phyloP scores from a whole-genome alignment of 2,888 invertebrate genomes.

The Hydrotaea cyrtoneurina region DNA sequence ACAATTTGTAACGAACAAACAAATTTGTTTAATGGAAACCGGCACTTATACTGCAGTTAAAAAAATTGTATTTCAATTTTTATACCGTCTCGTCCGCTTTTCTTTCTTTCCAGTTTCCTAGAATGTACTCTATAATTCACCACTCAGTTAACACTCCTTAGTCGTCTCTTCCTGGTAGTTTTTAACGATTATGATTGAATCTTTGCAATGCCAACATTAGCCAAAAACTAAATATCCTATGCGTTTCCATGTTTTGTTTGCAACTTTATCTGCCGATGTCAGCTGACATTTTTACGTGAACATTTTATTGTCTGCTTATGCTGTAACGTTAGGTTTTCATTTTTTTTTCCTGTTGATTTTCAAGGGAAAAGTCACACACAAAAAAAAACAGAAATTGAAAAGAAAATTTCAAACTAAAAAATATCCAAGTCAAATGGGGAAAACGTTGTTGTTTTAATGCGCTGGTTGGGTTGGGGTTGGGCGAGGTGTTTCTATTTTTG shows the following conservation, averaged over 20 bases:
- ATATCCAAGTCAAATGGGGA: constrained; percentile 25
- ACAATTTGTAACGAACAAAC: too few species aligned
- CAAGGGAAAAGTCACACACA: constrained; percentile 22
- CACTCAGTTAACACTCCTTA: too few species aligned
- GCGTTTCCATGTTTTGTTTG: background rate
- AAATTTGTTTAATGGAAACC: too few species aligned
- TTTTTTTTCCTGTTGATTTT: background rate
- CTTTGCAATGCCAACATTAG: background rate
- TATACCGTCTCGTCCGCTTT: too few species aligned
- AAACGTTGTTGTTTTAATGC: constrained; percentile 29
- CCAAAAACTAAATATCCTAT: constrained; percentile 12
- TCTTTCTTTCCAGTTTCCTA: too few species aligned
- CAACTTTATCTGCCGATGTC: constrained; percentile 62
- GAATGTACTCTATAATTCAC: too few species aligned
- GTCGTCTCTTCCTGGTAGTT: background rate
- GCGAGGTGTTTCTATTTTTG: background rate
- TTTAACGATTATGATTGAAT: constrained; percentile 3
- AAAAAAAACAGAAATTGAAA: background rate
- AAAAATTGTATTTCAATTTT: too few species aligned
- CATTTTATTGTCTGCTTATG: constrained; percentile 38
- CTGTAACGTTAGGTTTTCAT: background rate
- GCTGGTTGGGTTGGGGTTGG: background rate
- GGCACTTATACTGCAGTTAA: too few species aligned
- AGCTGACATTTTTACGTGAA: constrained; percentile 62
- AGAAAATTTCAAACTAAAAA: background rate